Base-by-base conservation (phyloP, 2,113 vertebrate species). In the Amphilophus citrinellus region DNA sequence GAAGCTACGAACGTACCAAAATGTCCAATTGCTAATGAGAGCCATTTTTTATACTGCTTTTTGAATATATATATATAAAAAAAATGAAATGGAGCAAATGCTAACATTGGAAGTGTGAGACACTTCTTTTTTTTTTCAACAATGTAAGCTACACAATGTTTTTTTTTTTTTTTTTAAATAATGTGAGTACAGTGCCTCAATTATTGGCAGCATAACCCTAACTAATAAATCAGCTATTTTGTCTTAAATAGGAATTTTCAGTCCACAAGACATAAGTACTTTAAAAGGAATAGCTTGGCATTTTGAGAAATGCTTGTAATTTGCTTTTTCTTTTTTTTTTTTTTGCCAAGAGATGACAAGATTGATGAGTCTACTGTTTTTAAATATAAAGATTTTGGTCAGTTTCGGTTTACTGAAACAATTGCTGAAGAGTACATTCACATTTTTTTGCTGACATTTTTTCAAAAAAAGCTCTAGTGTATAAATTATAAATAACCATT, bases 1-100 rank as follows among this genome's bases (percentile, higher is more conserved):
- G 53, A 66, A 81, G 81, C 65, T 61, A 35, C 24, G 32, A 78
- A 73, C 59, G 39, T 18, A 10, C 20, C 59, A 15, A 42, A 39
- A 66, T 53, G 76, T 78, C 50, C 3, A 22, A 37, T 85, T 79
- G 83, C 83, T 83, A 88, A 89, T 32, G 86, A 24, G 91, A 91
- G 87, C 88, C 87, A 89, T 86, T 90, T 87, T 80, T 37, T 78
- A 47, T 73, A 59, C 86, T 56, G 24, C 76, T 53, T 81, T 85
- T 84, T 80, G 42, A 66, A 57, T 17, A 30, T 42, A 22, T 65
- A 27, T 27, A 27, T 27, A 24, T 27, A 27, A 27, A 27, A 27
- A 8, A 44, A 62, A 66, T 47, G 37, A 86, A 86, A 75, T 75
- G 18, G 56, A 82, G 62, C 10, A 79, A 22, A 35, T 58, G 24